Evolutionary conservation across 2,113 vertebrate genomes (phyloP).

Genomic region (Pholis gunnellus): DNA sequence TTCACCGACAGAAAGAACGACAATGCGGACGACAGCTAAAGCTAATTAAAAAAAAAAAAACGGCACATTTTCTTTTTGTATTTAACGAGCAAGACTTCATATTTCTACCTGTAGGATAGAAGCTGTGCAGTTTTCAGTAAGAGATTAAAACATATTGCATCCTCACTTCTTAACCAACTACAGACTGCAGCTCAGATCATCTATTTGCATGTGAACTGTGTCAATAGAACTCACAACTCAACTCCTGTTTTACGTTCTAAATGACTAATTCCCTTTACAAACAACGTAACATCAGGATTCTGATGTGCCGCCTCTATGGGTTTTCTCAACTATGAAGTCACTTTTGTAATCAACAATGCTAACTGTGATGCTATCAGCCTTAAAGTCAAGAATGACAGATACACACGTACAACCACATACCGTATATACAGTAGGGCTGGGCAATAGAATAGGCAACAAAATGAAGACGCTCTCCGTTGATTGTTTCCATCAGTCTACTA

Average conservation of each 20-base stretch:
- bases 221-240: no score
- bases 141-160: background rate
- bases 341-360: no score
- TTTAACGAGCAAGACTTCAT: background rate
- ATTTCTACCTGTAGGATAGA: background rate
- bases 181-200: background rate
- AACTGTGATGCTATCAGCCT: no score
- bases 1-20: background rate
- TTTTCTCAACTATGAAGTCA: no score
- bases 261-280: no score
- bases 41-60: background rate
- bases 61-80: background rate
- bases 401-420: no score
- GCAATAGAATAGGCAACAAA: no score
- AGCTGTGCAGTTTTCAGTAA: background rate
- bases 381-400: no score
- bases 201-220: background rate
- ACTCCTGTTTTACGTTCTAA: no score
- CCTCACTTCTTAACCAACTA: background rate
- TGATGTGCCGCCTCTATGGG: no score
- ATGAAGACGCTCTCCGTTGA: background rate
- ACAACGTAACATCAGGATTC: no score
- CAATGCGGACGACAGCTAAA: background rate
- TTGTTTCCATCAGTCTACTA: conserved; percentile 7
- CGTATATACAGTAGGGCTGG: no score